Evolutionary conservation across 2,888 invertebrate species (phyloP).

Genomic region (Platycnemis pennipes): DNA sequence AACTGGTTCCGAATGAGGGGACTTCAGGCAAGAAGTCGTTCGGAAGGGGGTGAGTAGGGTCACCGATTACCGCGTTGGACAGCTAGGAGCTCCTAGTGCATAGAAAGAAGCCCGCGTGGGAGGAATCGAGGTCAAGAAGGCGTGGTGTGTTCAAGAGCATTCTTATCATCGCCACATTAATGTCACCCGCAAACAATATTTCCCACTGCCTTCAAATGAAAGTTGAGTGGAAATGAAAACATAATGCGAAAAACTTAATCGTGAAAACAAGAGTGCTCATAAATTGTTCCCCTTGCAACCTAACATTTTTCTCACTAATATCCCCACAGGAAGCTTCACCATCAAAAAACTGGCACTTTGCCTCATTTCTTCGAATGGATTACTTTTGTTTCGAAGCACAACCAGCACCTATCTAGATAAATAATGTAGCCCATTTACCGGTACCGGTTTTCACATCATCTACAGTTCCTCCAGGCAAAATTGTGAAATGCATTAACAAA

Average conservation of each 20-base stretch:
- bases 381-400: neutral
- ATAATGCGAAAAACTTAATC: neutral
- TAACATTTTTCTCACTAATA: neutral
- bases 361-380: neutral
- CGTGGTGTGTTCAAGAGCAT: neutral
- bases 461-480: too few relatives aligned
- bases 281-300: neutral
- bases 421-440: neutral
- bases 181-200: neutral
- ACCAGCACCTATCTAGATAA: neutral
- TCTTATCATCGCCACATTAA: neutral
- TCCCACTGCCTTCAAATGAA: neutral
- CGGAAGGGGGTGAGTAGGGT: neutral
- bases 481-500: too few relatives aligned
- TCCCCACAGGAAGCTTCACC: neutral
- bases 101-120: neutral
- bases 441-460: too few relatives aligned
- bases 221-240: neutral
- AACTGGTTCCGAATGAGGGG: neutral
- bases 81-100: neutral
- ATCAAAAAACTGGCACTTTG: neutral
- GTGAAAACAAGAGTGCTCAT: neutral
- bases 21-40: neutral
- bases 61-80: neutral
- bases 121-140: slow-evolving; percentile 10